Percentiles rank a stretch among this genome's conserved stretches.
phyloP scores from a whole-genome alignment of 2,113 vertebrate species.

The Dendrocopos noguchii region DNA sequence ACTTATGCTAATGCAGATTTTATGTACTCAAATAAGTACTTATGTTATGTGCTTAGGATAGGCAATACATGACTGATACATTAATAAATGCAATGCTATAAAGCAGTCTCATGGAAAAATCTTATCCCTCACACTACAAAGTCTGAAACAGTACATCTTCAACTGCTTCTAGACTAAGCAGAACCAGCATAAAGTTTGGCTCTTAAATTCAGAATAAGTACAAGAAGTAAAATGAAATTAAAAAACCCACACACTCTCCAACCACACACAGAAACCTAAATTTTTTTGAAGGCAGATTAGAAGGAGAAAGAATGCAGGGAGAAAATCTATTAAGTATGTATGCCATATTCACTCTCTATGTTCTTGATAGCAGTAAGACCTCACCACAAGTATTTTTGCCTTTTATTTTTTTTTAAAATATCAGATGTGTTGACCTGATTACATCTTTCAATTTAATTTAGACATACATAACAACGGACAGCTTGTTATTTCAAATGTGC shows the following conservation, averaged over 20 bases:
- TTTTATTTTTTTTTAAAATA: background rate
- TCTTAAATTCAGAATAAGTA: background rate
- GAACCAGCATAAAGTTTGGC: background rate
- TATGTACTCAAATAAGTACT: background rate
- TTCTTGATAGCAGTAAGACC: background rate
- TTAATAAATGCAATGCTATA: background rate
- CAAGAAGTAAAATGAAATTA: background rate
- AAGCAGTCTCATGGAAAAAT: background rate
- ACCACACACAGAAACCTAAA: too few relatives aligned
- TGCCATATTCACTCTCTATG: background rate
- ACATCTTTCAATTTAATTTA: background rate
- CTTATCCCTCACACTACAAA: background rate
- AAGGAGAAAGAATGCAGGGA: background rate
- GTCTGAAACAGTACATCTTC: background rate
- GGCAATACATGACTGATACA: background rate
- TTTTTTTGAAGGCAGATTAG: background rate
- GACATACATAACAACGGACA: background rate
- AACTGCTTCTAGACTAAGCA: background rate
- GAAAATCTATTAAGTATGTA: background rate
- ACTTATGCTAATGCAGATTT: background rate
- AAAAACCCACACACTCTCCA: too few relatives aligned
- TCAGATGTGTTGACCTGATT: background rate
- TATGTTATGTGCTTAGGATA: background rate
- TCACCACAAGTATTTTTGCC: background rate
- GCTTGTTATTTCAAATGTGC: background rate